Evolutionary conservation across 2,113 vertebrate species (phyloP).

Genomic region (Tupaia tana): DNA sequence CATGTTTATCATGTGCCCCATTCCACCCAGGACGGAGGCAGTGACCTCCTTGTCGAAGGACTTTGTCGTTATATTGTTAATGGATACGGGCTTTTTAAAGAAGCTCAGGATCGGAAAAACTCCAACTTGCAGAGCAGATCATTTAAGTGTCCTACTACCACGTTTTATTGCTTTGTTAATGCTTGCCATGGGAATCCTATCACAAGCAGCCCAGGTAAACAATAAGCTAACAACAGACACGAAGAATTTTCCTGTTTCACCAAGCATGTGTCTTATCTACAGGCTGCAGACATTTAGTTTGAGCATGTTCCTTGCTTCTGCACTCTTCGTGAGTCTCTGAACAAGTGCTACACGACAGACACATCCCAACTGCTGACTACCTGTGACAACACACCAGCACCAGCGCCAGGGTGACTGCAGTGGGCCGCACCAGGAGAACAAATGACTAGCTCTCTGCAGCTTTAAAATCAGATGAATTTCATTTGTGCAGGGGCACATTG

Average conservation of each 20-base stretch:
- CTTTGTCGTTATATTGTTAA: slow-evolving; percentile 22
- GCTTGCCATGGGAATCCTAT: background rate
- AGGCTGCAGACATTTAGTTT: slow-evolving; percentile 5
- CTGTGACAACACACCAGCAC: background rate
- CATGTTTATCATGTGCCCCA: background rate
- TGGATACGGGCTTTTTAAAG: slow-evolving; percentile 24
- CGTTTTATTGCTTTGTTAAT: slow-evolving; percentile 37
- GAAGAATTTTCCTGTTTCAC: background rate
- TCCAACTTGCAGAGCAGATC: background rate
- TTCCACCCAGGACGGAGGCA: background rate
- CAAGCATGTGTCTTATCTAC: slow-evolving; percentile 4
- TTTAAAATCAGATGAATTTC: slow-evolving; percentile 41
- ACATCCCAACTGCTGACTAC: background rate
- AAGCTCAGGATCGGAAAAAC: background rate
- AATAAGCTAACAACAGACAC: background rate
- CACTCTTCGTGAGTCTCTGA: background rate
- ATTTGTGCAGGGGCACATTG: background rate
- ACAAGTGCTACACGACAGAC: background rate
- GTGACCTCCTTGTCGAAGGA: slow-evolving; percentile 23
- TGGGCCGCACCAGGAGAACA: rapidly evolving
- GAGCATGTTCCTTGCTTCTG: background rate
- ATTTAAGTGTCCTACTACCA: slow-evolving; percentile 29
- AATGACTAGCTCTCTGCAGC: background rate
- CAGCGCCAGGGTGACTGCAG: background rate
- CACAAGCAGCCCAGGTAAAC: slow-evolving; percentile 21